These are phyloP conservation scores for Alectoris magna DNA, from an alignment of 2,797 vertebrate species.

Conservation along the genomic window DNA sequence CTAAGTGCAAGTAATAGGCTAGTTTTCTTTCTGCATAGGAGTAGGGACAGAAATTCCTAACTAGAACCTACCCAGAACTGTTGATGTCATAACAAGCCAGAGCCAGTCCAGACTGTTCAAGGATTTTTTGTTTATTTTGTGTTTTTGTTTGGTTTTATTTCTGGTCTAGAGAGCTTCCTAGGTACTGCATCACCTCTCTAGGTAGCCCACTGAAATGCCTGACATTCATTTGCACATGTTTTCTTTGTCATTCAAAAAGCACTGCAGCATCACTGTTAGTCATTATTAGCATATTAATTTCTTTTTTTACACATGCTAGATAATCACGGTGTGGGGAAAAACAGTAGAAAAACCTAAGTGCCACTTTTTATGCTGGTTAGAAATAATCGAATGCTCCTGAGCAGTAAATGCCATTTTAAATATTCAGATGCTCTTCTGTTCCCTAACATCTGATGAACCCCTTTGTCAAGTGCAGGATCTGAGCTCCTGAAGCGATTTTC, in stretches of 20 bases:
- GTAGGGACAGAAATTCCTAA: no score
- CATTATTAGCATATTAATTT: background rate
- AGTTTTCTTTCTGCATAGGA: no score
- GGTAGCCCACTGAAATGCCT: background rate
- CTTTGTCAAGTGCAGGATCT: conserved; percentile 32
- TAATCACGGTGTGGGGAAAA: background rate
- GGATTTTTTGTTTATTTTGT: background rate
- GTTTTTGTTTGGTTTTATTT: background rate
- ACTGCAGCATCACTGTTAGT: background rate
- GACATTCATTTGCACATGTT: background rate
- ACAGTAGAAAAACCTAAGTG: background rate
- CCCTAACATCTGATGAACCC: conserved; percentile 14
- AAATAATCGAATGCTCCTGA: background rate
- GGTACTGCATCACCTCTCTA: background rate
- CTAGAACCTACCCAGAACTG: background rate
- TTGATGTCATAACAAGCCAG: background rate
- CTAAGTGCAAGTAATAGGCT: background rate
- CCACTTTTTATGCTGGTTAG: background rate
- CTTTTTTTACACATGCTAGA: background rate
- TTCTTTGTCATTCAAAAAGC: background rate
- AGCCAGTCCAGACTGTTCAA: background rate
- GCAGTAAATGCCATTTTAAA: conserved; percentile 13
- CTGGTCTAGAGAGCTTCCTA: background rate
- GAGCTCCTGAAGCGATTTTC: conserved; percentile 52
- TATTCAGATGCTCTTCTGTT: background rate